Evolutionary conservation across 1,140 invertebrate genomes (phyloP).

Genomic region (Epicauta chinensis): DNA sequence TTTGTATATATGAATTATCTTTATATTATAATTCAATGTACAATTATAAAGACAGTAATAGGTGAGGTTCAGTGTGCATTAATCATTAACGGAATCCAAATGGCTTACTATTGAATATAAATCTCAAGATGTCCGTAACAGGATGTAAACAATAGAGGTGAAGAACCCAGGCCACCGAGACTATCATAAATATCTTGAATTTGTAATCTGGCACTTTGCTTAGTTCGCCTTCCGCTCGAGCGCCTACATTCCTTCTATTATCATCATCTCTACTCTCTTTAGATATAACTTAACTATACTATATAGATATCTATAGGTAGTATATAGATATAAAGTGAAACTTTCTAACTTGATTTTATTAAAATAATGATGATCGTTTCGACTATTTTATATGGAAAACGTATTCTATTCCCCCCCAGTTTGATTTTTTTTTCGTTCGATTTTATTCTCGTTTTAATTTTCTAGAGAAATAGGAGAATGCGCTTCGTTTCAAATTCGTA

Average conservation of each 20-base stretch:
- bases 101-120: conserved; percentile 31
- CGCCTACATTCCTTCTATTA: conserved; percentile 34
- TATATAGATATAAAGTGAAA: too few relatives aligned
- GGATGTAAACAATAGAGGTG: conserved; percentile 38
- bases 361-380: neutral
- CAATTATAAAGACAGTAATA: conserved; percentile 10
- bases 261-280: conserved; percentile 18
- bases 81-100: conserved; percentile 30
- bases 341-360: too few relatives aligned
- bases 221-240: conserved; percentile 33
- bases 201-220: conserved; percentile 37
- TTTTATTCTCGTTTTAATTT: conserved; percentile 13
- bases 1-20: too few relatives aligned
- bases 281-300: conserved; percentile 27
- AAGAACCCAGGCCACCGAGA: conserved; percentile 33
- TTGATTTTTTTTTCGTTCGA: neutral
- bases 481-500: too few relatives aligned
- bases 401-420: too few relatives aligned
- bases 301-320: conserved; percentile 30
- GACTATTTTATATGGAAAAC: too few relatives aligned
- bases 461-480: neutral
- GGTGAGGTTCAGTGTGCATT: conserved; percentile 24
- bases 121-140: conserved; percentile 38
- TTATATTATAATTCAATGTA: too few relatives aligned
- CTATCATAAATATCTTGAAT: conserved; percentile 36